phyloP scores from a whole-genome alignment of 2,797 vertebrate species.

The Mastacembelus armatus region DNA sequence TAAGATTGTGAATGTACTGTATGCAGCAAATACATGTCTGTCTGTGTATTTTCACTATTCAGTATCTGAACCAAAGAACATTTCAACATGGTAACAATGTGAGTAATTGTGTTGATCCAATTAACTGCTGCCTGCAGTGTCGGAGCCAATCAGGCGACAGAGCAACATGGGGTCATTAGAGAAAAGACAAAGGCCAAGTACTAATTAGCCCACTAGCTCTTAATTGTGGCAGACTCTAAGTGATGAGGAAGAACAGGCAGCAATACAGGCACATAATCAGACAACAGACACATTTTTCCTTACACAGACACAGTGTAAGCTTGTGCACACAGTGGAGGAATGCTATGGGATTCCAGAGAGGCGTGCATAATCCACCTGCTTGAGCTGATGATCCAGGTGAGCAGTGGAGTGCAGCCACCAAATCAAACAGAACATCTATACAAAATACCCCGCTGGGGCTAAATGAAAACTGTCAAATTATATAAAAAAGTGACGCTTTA shows the following conservation, averaged over 20 bases:
- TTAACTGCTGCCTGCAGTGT: constrained; percentile 69
- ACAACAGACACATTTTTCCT: constrained; percentile 48
- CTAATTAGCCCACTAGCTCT: constrained; percentile 74
- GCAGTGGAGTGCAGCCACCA: constrained; percentile 38
- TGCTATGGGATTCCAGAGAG: too few species aligned
- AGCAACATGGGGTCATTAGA: constrained; percentile 68
- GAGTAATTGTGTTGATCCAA: constrained; percentile 79
- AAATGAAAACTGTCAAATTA: constrained; percentile 51
- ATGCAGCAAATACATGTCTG: not conserved
- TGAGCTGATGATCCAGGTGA: constrained; percentile 51
- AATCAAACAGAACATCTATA: constrained; percentile 51
- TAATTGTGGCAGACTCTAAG: constrained; percentile 56
- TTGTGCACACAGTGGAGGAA: constrained; percentile 45
- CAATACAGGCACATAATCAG: too few species aligned
- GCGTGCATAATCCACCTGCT: constrained; percentile 59
- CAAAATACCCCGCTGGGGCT: constrained; percentile 41
- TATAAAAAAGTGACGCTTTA: not conserved
- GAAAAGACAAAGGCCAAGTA: constrained; percentile 67
- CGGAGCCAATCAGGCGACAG: constrained; percentile 70
- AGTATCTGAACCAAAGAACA: too few species aligned
- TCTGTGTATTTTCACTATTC: too few species aligned
- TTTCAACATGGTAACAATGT: constrained; percentile 70
- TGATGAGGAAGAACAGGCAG: constrained; percentile 53
- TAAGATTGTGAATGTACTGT: constrained; percentile 4
- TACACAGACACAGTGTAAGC: constrained; percentile 32